Base-by-base conservation (phyloP, 2,888 invertebrate genomes). In the Eupithecia inturbata region DNA sequence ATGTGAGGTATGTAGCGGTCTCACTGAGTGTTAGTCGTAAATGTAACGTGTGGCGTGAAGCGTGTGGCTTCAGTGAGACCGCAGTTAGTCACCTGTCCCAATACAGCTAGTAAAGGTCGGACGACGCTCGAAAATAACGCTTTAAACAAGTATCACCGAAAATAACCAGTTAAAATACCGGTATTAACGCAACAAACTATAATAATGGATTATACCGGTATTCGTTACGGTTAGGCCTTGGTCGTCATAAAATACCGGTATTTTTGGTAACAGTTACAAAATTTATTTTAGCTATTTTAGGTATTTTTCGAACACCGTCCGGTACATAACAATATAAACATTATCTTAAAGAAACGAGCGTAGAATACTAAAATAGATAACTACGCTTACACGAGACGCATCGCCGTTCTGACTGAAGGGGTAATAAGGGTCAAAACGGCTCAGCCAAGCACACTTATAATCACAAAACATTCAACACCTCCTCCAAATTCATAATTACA, bases 281-380 rank as follows among this genome's bases (percentile, higher is more conserved):
- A 22, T 26, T 0, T 26, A 12, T 26, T 57, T 57, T 57, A 12
- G 22, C 10, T 10, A 10, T 57, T 12, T 14, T 0, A 36, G 3
- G 63, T 22, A 67, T 45, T 41, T 67, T 76, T 79, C 83, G 63
- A 85, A 81, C 84, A 85, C 76, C 85, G 84, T 82, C 82, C 87
- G 85, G 85, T 87, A 88, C 88, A 88, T 82, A 81, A 77, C 80
- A 83, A 75, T 83, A 82, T 79, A 78, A 81, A 81, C 75, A 81
- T 80, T 73, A 81, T 82, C 82, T 85, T 84, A 84, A 82, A 80
- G 77, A 78, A 78, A 79, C 82, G 84, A 87, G 85, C 84, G 82
- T 84, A 83, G 82, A 82, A 81, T 83, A 81, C 82, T 84, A 82
- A 78, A 81, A 78, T 79, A 82, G 83, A 36, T n/a, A 79, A 76